Evolutionary conservation across 2,797 vertebrate species (phyloP).

Genomic region (Propithecus deckenii): DNA sequence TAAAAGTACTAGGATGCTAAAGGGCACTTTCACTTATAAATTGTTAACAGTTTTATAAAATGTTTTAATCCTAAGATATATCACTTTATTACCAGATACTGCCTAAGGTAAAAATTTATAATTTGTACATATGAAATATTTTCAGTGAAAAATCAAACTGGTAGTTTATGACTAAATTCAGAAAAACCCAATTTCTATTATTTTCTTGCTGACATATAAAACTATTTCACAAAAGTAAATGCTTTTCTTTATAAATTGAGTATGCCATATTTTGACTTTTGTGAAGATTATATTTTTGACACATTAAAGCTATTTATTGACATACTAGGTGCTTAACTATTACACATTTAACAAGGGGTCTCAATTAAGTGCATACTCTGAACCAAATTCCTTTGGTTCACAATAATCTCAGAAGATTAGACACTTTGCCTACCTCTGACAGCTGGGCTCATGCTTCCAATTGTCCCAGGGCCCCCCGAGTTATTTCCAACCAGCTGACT

Average conservation of each 20-base stretch:
- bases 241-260: neutral
- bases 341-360: neutral
- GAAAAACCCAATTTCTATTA: conserved; percentile 33
- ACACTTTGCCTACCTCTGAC: neutral
- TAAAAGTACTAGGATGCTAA: neutral
- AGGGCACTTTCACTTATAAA: neutral
- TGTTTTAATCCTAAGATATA: neutral
- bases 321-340: neutral
- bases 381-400: conserved; percentile 36
- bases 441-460: neutral
- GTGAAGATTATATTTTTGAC: conserved; percentile 26
- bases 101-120: neutral
- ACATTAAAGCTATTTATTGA: neutral
- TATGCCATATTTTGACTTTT: neutral
- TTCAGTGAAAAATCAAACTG: conserved; percentile 28
- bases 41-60: neutral
- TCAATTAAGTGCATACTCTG: neutral
- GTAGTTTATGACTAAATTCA: neutral
- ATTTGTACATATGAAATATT: conserved; percentile 6
- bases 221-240: conserved; percentile 53
- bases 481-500: neutral
- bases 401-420: conserved; percentile 34
- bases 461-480: neutral
- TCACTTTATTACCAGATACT: neutral
- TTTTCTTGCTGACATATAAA: conserved; percentile 41